Percentiles rank a stretch among this genome's conserved stretches.
These are phyloP conservation scores for Enchytraeus crypticus DNA, from an alignment of 2,888 invertebrate species.

Conservation along the genomic window DNA sequence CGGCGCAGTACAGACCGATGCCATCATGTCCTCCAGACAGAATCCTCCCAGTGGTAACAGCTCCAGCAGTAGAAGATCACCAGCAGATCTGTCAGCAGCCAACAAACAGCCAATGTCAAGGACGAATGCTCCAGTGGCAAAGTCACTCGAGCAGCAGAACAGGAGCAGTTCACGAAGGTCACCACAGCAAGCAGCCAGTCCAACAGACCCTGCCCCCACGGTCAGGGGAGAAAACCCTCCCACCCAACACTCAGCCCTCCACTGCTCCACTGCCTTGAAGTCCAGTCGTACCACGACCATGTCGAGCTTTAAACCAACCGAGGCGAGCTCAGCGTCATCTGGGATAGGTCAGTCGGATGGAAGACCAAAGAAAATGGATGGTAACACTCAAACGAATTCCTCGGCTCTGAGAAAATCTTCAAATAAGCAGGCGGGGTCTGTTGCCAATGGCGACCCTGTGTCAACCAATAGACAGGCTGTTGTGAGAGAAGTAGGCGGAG, in stretches of 20 bases:
- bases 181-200: neutral
- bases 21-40: too few relatives aligned
- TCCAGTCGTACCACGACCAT: neutral
- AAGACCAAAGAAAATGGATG: conserved; percentile 21
- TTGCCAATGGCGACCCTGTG: neutral
- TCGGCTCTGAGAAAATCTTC: conserved; percentile 9
- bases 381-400: conserved; percentile 25
- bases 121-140: too few relatives aligned
- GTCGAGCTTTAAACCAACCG: neutral
- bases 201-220: neutral
- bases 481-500: too few relatives aligned
- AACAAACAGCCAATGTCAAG: too few relatives aligned
- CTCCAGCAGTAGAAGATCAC: too few relatives aligned
- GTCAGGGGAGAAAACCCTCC: neutral
- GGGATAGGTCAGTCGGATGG: neutral
- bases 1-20: too few relatives aligned
- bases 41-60: too few relatives aligned
- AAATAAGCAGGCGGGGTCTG: neutral
- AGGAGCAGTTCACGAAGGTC: too few relatives aligned
- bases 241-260: neutral
- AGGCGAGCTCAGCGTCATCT: neutral
- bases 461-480: conserved; percentile 2
- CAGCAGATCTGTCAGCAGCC: too few relatives aligned
- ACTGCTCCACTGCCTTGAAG: neutral
- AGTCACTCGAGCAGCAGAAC: too few relatives aligned